Evolutionary conservation across 2,888 invertebrate genomes (phyloP), one percentile per base, ranked within the genome.

Genomic region (Julus scandinavius): DNA sequence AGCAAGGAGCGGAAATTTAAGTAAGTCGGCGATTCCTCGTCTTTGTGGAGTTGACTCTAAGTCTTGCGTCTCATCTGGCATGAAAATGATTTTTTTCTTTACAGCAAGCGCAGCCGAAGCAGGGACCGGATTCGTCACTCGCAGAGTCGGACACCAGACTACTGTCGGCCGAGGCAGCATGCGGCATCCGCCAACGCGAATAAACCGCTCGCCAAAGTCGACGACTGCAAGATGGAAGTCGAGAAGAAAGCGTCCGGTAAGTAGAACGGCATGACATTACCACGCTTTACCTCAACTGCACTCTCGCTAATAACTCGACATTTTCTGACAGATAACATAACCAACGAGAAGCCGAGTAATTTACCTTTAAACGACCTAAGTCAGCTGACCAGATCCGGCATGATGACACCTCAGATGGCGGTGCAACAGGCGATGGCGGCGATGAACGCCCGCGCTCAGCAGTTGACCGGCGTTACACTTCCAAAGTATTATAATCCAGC

Each of bases 401-500:
- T 90, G 9, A 91, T 92, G 38, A 92, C 92, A 2, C 92, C 92
- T 11, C 92, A 92, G 90, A 91, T 92, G 90, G 92, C 92, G 5
- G 90, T 92, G 5, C 90, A 92, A 83, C 92, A 93, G 89, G 92
- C 92, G 6, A 92, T 93, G 92, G 92, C 92, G 83, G 92, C 92
- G 38, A 92, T 92, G 92, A 92, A 92, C 89, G 92, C 90, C 40
- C 90, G 92, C 91, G 92, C 93, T 11, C 92, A 93, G 89, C 92
- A 92, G 89, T 89, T 93, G 88, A 93, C 93, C 20, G 94, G 93
- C 6, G 93, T 94, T 1, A 92, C 93, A 86, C 92, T 94, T 85
- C 96, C 96, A 6, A 94, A 95, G 88, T 96, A 95, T 92, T 96
- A 95, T 91, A 96, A 96, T 92, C 95, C 96, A 0, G 94, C 94